Evolutionary conservation across 1,140 invertebrate genomes (phyloP).

Genomic region (Chironomus tepperi): DNA sequence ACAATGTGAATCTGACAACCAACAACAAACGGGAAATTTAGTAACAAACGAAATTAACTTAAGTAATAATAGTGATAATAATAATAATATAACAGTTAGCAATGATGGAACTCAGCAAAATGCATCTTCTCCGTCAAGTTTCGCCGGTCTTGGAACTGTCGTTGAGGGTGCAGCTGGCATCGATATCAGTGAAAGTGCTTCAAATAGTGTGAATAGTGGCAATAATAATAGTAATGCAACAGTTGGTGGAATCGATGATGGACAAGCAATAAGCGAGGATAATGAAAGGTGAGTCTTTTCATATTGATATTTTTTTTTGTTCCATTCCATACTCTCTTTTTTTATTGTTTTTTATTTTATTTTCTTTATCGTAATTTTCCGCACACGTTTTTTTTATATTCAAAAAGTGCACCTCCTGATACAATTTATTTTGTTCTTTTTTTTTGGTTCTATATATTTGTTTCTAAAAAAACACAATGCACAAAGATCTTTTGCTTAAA

Average conservation of each 20-base stretch:
- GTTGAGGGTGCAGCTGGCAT: conserved; percentile 31
- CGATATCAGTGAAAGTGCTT: conserved; percentile 23
- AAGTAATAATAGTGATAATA: conserved; percentile 14
- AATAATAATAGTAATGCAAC: conserved; percentile 24
- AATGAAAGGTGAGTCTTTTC: conserved; percentile 51
- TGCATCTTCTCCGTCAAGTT: not conserved
- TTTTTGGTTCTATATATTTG: too few relatives aligned
- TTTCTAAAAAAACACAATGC: not conserved
- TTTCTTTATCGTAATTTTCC: not conserved
- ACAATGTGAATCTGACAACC: not conserved
- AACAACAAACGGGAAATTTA: conserved; percentile 4
- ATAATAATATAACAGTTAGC: not conserved
- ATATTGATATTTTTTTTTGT: conserved; percentile 22
- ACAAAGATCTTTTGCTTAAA: not conserved
- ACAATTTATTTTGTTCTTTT: not conserved
- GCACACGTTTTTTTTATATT: not conserved
- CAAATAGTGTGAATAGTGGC: conserved; percentile 26
- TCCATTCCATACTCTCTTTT: not conserved
- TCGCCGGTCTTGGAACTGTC: not conserved
- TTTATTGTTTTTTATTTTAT: not conserved
- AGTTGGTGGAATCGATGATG: not conserved
- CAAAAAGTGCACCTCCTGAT: not conserved
- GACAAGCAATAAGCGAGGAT: conserved; percentile 44
- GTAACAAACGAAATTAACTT: conserved; percentile 7
- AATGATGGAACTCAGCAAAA: not conserved